Percentiles rank a stretch among this genome's conserved stretches.
These are phyloP conservation scores for Taeniopygia guttata DNA, from an alignment of 2,797 vertebrate genomes.

Conservation along the genomic window DNA sequence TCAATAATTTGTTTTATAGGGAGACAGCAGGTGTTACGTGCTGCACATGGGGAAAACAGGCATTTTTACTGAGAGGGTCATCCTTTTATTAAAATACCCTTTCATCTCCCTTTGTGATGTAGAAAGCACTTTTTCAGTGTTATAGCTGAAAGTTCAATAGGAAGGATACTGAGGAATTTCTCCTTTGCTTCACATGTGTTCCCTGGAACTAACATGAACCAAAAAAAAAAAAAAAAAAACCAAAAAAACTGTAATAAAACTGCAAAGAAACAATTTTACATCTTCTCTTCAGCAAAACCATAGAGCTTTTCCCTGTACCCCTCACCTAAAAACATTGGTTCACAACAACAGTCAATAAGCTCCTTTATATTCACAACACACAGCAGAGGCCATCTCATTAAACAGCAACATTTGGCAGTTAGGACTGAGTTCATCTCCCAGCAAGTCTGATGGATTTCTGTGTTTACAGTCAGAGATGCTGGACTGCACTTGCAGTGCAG, in stretches of 20 bases:
- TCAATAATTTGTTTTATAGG: background rate
- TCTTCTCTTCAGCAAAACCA: background rate
- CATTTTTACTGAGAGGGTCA: background rate
- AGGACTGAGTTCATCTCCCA: background rate
- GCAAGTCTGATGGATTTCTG: background rate
- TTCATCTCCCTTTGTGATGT: background rate
- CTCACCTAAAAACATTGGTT: background rate
- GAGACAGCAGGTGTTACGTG: background rate
- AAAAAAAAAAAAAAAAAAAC: background rate
- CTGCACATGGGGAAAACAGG: background rate
- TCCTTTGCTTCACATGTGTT: background rate
- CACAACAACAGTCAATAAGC: background rate
- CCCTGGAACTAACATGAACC: background rate
- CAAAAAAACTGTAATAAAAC: background rate
- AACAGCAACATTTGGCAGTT: background rate
- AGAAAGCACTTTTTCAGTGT: background rate
- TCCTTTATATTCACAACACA: background rate
- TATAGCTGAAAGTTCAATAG: background rate
- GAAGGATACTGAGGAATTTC: background rate
- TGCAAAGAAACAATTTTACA: background rate
- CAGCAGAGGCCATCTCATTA: background rate
- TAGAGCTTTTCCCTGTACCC: background rate
- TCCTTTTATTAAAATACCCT: conserved; percentile 26
- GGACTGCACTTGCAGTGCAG: background rate
- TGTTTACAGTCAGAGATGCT: background rate